Evolutionary conservation across 2,113 vertebrate species (phyloP), one percentile per base, ranked within the genome.

Genomic region (Triplophysa rosa): DNA sequence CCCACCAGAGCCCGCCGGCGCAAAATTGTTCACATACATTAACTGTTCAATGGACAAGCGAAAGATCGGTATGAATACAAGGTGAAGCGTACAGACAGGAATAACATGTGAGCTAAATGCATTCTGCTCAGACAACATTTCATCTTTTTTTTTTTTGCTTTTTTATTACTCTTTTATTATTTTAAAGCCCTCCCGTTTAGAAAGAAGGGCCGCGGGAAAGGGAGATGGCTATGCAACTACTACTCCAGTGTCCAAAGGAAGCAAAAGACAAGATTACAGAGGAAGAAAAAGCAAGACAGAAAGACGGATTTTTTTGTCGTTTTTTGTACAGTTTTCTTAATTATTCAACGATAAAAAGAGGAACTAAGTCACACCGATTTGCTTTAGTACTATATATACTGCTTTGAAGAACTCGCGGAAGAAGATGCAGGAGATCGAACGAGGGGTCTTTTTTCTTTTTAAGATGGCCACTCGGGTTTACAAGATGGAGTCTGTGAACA

Each of bases 301-400:
- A 84, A 80, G 78, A 80, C 83, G 47, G 62, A 71, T 82, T 77
- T 77, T 76, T 83, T 78, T 81, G 78, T 82, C 9, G 26, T 40
- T 86, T 78, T 87, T 85, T 82, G 74, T 82, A 62, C 65, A 64
- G 71, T 90, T 91, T 90, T 89, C 88, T 89, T 88, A 89, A 90
- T 91, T 90, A 90, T 92, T 91, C 88, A 92, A 92, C 91, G 90
- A 93, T 92, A 92, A 93, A 92, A 93, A 92, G 90, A 93, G 86
- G 86, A 93, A 93, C 91, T 92, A 93, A 94, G 93, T 93, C 92
- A 94, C 94, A 95, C 92, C 92, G 90, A 92, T 93, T 91, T 93
- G 91, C 91, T 93, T 94, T 94, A 94, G 91, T 93, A 94, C 93
- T 92, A 95, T 92, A 91, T 93, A 94, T 93, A 94, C 91, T 92